phyloP scores from a whole-genome alignment of 2,888 invertebrate genomes.

The Apodemia mormo region DNA sequence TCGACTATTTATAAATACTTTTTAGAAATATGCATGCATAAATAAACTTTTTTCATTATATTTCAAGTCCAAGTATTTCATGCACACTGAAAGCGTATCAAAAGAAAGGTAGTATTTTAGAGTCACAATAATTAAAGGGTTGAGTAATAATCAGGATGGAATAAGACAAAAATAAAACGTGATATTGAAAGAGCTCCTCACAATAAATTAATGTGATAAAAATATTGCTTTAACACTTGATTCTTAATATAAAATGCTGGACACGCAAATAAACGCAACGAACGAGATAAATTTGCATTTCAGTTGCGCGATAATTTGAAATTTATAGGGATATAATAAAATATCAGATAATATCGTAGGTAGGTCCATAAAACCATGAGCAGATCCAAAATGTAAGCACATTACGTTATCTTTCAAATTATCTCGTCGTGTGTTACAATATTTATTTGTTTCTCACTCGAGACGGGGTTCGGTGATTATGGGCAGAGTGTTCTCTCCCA shows the following conservation, averaged over 20 bases:
- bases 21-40: too few species aligned
- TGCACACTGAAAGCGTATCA: too few species aligned
- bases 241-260: neutral
- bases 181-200: neutral
- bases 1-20: too few species aligned
- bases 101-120: too few species aligned
- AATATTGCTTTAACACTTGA: neutral
- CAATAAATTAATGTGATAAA: neutral
- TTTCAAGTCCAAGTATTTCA: too few species aligned
- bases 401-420: slow-evolving; percentile 78
- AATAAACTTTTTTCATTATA: too few species aligned
- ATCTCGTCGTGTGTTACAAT: slow-evolving; percentile 77
- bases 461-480: slow-evolving; percentile 61
- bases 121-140: too few species aligned
- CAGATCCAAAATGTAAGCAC: slow-evolving; percentile 80
- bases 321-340: slow-evolving; percentile 39
- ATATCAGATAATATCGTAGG: slow-evolving; percentile 59
- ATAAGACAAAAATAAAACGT: neutral
- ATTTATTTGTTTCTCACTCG: slow-evolving; percentile 79
- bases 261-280: slow-evolving; percentile 10
- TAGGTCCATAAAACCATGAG: slow-evolving; percentile 80
- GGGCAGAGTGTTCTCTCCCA: slow-evolving; percentile 75
- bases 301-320: slow-evolving; percentile 39
- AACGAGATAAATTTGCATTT: slow-evolving; percentile 33
- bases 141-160: too few species aligned